Evolutionary conservation across 1,140 invertebrate genomes (phyloP).

Genomic region (Dryas iulia): DNA sequence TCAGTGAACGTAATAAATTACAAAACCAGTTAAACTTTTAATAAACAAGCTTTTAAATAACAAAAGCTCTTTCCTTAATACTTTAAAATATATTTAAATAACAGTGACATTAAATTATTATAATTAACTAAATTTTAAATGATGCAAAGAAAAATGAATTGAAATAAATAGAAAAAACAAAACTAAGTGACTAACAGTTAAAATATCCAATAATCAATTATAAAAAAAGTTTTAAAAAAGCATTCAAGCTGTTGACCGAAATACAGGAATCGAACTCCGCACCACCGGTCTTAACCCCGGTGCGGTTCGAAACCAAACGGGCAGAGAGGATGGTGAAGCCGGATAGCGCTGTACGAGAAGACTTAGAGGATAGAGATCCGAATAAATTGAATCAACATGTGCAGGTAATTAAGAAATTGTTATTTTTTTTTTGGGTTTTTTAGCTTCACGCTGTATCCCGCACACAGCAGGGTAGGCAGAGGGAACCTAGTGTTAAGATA

Average conservation of each 20-base stretch:
- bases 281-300: slow-evolving; percentile 34
- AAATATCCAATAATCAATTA: background rate
- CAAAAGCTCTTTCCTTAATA: no score
- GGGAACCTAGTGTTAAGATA: no score
- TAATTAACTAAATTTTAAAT: no score
- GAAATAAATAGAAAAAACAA: background rate
- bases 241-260: slow-evolving; percentile 47
- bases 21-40: background rate
- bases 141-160: background rate
- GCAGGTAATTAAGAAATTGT: slow-evolving; percentile 78
- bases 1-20: background rate
- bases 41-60: background rate
- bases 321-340: slow-evolving; percentile 46
- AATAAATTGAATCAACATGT: slow-evolving; percentile 85
- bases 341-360: slow-evolving; percentile 67
- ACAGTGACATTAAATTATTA: background rate
- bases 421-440: background rate
- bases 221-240: background rate
- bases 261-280: slow-evolving; percentile 46
- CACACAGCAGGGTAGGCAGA: no score
- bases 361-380: slow-evolving; percentile 85
- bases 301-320: slow-evolving; percentile 26
- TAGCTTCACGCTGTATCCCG: no score
- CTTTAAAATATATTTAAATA: background rate
- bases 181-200: background rate